Evolutionary conservation across 2,797 vertebrate genomes (phyloP).

Genomic region (Cirrhinus mrigala): DNA sequence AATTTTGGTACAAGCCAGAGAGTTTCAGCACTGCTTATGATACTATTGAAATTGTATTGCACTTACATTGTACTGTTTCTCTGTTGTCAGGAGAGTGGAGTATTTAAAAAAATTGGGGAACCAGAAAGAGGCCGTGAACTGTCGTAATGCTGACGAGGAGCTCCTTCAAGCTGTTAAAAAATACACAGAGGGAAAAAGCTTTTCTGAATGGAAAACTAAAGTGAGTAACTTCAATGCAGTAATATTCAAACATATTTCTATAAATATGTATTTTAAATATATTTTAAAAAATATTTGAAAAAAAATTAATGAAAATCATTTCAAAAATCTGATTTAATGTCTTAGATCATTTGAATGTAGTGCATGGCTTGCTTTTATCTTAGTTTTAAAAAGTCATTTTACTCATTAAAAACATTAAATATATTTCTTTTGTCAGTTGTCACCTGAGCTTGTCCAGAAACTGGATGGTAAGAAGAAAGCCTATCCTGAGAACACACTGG

Average conservation of each 20-base stretch:
- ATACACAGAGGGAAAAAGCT: slow-evolving; percentile 41
- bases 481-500: slow-evolving; percentile 62
- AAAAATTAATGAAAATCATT: background rate
- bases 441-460: slow-evolving; percentile 58
- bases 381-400: too few relatives aligned
- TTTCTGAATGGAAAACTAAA: slow-evolving; percentile 67
- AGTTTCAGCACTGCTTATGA: too few relatives aligned
- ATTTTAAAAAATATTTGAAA: background rate
- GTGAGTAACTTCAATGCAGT: slow-evolving; percentile 40
- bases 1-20: too few relatives aligned
- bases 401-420: too few relatives aligned
- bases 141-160: background rate
- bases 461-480: slow-evolving; percentile 58
- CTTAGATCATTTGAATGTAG: background rate
- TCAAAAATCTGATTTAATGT: background rate
- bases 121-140: slow-evolving; percentile 46
- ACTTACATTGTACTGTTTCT: too few relatives aligned
- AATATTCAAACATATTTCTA: background rate
- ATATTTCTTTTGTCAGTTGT: slow-evolving; percentile 54
- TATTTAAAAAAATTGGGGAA: background rate
- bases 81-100: too few relatives aligned
- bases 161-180: too few relatives aligned
- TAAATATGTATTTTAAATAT: background rate
- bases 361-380: background rate
- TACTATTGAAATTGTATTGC: too few relatives aligned